Evolutionary conservation across 1,140 invertebrate genomes (phyloP), one percentile per base, ranked within the genome.

Genomic region (Drosophila ercepeae): DNA sequence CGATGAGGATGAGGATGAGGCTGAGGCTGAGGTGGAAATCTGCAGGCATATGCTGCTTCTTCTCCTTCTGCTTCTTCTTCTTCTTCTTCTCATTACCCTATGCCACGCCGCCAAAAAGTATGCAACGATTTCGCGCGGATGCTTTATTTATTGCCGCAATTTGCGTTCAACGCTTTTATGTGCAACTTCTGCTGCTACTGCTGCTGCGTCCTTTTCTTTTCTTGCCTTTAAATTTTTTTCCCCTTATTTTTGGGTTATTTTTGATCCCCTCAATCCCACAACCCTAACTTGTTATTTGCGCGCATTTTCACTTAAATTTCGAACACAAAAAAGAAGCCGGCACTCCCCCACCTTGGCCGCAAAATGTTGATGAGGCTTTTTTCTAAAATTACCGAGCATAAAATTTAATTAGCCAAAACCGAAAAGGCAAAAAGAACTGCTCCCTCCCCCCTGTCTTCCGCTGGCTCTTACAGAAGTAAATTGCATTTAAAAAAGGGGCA

Each of bases 321-420:
- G 44, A 19, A 59, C 45, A 54, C 57, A 39, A 55, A 42, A 39
- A 68, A 69, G n/a, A n/a, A n/a, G n/a, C n/a, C n/a, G n/a, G n/a
- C n/a, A n/a, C n/a, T n/a, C n/a, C n/a, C 13, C 53, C 61, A 58
- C 34, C 46, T 52, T 51, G 32, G 44, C 60, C 63, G 45, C 36
- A 57, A 75, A 75, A 75, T 69, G 63, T 55, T 50, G 53, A 69
- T 68, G 39, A 72, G 75, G 77, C 64, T 73, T 68, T 75, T 86
- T 81, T 81, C 77, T 76, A 86, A 86, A 86, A 86, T 86, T 88
- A 86, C 81, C 81, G 78, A 86, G 82, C 81, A 86, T 86, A 86
- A 86, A 86, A 86, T 86, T 86, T 88, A 86, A 86, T 86, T 86
- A 86, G 81, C 81, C 81, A 84, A 84, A 84, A 84, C 82, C 82